phyloP scores from a whole-genome alignment of 1,140 invertebrate genomes.

The Pseudomyrmex flavicornis region DNA sequence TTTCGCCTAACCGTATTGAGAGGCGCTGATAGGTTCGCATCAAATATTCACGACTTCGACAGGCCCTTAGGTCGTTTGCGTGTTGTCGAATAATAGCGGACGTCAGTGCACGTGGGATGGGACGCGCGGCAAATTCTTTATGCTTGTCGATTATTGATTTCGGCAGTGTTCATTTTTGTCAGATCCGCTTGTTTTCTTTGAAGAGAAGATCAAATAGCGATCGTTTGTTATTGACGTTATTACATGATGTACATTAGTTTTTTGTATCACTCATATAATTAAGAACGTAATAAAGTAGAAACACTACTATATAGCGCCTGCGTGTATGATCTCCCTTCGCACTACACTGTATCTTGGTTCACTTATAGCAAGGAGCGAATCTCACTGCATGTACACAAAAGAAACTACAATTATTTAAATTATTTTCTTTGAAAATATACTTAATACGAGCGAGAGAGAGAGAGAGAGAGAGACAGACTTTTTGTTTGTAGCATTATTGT shows the following conservation, averaged over 20 bases:
- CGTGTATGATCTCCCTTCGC: background rate
- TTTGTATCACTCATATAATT: too few species aligned
- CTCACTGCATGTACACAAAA: background rate
- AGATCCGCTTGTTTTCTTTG: too few species aligned
- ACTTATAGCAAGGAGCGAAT: background rate
- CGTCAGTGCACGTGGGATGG: constrained; percentile 52
- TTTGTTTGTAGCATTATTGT: too few species aligned
- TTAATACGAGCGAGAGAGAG: too few species aligned
- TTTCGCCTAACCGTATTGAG: constrained; percentile 77
- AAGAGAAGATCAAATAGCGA: background rate
- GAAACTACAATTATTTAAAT: background rate
- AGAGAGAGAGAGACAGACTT: too few species aligned
- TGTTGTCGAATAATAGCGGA: constrained; percentile 68
- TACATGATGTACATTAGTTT: background rate
- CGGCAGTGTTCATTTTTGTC: background rate
- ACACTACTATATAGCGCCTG: background rate
- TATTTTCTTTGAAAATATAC: background rate
- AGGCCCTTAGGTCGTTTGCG: constrained; percentile 67
- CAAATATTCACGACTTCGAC: constrained; percentile 79
- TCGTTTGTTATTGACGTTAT: constrained; percentile 41
- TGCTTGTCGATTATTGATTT: constrained; percentile 43
- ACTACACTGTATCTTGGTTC: background rate
- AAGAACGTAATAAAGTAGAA: background rate
- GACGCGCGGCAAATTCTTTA: constrained; percentile 71
- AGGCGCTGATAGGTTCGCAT: constrained; percentile 80